Base-by-base conservation (phyloP, 2,797 vertebrate species). In the Acipenser transmontanus region DNA sequence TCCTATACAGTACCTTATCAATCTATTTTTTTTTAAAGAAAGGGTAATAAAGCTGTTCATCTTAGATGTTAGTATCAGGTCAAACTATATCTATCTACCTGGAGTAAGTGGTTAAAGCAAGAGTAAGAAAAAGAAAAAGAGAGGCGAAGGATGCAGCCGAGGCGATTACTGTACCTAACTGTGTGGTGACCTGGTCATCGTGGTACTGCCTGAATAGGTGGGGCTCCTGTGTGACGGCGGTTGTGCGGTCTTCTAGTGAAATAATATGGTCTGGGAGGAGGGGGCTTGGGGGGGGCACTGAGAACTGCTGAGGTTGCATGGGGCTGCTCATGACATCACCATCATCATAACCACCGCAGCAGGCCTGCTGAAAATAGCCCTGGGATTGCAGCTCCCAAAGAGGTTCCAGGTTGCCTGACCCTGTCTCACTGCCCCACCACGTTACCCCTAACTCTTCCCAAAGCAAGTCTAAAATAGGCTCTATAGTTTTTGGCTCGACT, bases 141-240 rank as follows among this genome's bases (percentile, higher is more conserved):
- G 78, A 88, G 80, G 81, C 83, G 80, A 71, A 88, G 86, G 88
- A 88, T 91, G 90, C 89, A 90, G 86, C 88, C 8, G 11, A 17
- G 81, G 85, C 86, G 86, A 90, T 91, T 91, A 91, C 34, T 34
- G 34, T 34, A 34, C 90, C 90, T 91, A 91, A 91, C 89, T 83
- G 79, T 66, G 78, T 84, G 82, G 80, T 83, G 83, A 82, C 87
- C 86, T 85, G 86, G 88, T 89, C 87, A 71, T 85, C 89, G 72
- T 81, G 84, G 85, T 83, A 83, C 80, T 88, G 89, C 70, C 78
- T 89, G 88, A 86, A 86, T 83, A 78, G 88, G 80, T 79, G 82
- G 65, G 69, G 72, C 84, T 82, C 85, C 79, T 84, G 80, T 87
- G 72, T 87, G 85, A 80, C 70, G 86, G 80, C 83, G 84, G 84